Percentiles rank a stretch among this genome's conserved stretches.
Evolutionary conservation across 1,140 invertebrate genomes (phyloP).

Genomic region (Atta colombica): DNA sequence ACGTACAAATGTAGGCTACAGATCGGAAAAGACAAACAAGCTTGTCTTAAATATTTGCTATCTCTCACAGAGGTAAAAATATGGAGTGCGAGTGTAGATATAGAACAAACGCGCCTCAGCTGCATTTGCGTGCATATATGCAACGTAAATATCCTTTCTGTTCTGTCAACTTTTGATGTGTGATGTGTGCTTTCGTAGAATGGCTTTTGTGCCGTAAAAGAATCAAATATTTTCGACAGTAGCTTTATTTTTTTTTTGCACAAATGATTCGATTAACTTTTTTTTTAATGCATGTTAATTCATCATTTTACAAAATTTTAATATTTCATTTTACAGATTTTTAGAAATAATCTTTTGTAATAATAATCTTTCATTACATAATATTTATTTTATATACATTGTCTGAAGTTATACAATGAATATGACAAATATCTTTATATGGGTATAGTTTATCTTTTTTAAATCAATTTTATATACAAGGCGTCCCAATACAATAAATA

Average conservation of each 20-base stretch:
- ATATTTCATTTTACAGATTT: background rate
- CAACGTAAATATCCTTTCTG: slow-evolving; percentile 57
- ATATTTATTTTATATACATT: background rate
- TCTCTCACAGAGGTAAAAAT: slow-evolving; percentile 43
- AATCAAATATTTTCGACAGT: slow-evolving; percentile 28
- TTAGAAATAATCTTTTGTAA: background rate
- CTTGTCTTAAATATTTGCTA: slow-evolving; percentile 59
- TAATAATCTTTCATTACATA: background rate
- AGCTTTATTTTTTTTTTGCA: background rate
- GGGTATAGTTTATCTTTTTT: background rate
- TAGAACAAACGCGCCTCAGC: slow-evolving; percentile 36
- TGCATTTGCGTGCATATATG: slow-evolving; percentile 51
- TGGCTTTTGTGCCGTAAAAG: slow-evolving; percentile 25
- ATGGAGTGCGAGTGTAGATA: slow-evolving; percentile 34
- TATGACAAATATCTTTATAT: background rate
- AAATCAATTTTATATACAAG: too few relatives aligned
- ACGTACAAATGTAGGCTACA: slow-evolving; percentile 47
- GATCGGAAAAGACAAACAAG: slow-evolving; percentile 57
- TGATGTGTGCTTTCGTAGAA: slow-evolving; percentile 36
- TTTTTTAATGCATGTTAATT: background rate
- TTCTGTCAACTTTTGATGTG: slow-evolving; percentile 58
- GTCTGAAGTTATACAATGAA: background rate
- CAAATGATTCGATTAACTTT: background rate
- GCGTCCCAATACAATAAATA: too few relatives aligned
- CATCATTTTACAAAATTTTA: background rate